Evolutionary conservation across 2,113 vertebrate genomes (phyloP).

Genomic region (Eulemur rufifrons): DNA sequence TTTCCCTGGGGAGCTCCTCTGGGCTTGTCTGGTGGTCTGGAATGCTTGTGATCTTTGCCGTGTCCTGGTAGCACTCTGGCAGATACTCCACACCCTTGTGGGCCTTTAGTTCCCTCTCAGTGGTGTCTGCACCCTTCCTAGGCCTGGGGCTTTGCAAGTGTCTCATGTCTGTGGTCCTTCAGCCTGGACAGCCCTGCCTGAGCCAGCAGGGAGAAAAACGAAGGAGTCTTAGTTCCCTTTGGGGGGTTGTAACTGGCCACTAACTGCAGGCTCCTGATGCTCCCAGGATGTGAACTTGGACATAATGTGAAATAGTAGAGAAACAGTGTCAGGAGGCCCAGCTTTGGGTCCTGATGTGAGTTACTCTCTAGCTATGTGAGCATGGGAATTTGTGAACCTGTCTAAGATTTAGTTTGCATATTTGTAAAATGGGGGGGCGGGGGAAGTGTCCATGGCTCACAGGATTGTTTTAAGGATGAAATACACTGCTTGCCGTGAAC

Average conservation of each 20-base stretch:
- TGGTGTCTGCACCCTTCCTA: background rate
- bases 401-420: background rate
- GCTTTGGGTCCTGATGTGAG: background rate
- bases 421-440: background rate
- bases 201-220: background rate
- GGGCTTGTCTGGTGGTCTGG: background rate
- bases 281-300: background rate
- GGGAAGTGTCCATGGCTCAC: background rate
- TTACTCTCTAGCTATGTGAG: background rate
- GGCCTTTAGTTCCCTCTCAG: background rate
- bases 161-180: background rate
- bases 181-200: background rate
- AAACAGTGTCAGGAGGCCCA: background rate
- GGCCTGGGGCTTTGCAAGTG: background rate
- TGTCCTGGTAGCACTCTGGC: background rate
- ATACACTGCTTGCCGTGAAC: background rate
- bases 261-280: background rate
- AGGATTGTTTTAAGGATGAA: conserved; percentile 11
- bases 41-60: background rate
- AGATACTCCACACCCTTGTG: background rate
- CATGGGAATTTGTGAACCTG: background rate
- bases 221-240: background rate
- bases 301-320: background rate
- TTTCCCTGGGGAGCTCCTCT: background rate
- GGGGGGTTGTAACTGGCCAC: background rate